These are phyloP conservation scores for Gorsachius magnificus DNA, from an alignment of 2,797 vertebrate species.

Conservation along the genomic window DNA sequence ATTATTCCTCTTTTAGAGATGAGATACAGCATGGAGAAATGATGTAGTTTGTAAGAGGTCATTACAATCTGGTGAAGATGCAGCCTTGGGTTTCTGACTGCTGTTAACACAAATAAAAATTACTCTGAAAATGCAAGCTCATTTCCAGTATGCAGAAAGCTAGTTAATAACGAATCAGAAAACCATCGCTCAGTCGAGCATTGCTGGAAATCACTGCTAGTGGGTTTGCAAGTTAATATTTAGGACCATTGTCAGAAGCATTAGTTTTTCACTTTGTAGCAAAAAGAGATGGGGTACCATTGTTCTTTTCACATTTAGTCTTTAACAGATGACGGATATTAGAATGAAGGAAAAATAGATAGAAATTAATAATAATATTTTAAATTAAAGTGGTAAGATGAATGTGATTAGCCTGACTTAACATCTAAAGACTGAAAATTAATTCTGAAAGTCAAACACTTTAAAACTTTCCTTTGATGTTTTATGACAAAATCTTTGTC, in stretches of 20 bases:
- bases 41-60: background rate
- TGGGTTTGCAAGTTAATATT: background rate
- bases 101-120: background rate
- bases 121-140: background rate
- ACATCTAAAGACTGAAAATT: background rate
- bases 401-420: background rate
- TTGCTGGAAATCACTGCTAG: background rate
- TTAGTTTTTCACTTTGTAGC: background rate
- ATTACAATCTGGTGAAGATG: background rate
- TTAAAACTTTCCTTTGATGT: background rate
- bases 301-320: background rate
- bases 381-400: background rate
- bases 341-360: background rate
- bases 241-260: background rate
- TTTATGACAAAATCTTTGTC: background rate
- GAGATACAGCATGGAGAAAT: background rate
- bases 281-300: background rate
- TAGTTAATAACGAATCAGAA: background rate
- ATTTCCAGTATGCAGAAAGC: background rate
- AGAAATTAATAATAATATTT: background rate
- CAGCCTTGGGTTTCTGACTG: background rate
- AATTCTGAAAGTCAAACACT: background rate
- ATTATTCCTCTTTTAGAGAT: background rate
- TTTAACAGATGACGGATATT: background rate
- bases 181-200: background rate